Evolutionary conservation across 92 coral and sea anemone species (phyloP), one percentile per base, ranked within the genome.

Genomic region (Zoanthus sansibaricus): DNA sequence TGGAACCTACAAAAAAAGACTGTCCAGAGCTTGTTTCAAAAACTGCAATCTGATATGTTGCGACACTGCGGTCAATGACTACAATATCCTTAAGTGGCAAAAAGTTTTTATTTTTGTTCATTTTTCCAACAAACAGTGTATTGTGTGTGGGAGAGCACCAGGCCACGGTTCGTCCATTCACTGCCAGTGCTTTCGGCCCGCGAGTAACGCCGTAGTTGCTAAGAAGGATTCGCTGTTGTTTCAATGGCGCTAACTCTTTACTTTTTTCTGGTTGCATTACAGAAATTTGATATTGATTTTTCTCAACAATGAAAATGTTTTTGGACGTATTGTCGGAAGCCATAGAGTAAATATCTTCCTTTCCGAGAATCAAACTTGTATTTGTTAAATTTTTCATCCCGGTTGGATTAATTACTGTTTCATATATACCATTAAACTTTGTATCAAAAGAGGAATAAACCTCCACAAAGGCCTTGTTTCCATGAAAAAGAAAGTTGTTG

Each of bases 161-260:
- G 37, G 52, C 52, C 64, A 76, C 52, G 64, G 52, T 76, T 21
- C 66, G 16, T 30, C 66, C 82, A 6, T 8, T 25, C 14, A 76
- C 67, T 9, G 82, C 61, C 25, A 76, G 82, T 25, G 67, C 67
- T 9, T 7, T 51, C 1, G 82, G 82, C 11, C 0, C 0, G 45
- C 37, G 3, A 9, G 82, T 76, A 3, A 76, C 82, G 6, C 82
- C 82, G 30, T 11, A 76, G 45, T 76, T 76, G 66, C 82, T 76
- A 13, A 76, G 66, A 52, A 76, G 44, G 14, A 52, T 21, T 25
- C 46, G 20, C 20, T 30, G 7, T 21, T 52, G 4, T 14, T 76
- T 55, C 8, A 52, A 7, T 1, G 82, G 82, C 47, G 82, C 33
- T 7, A 14, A 5, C 3, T 76, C 11, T 3, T 25, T 9, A 6